Base-by-base conservation (phyloP, 2,113 vertebrate species). In the Oxygymnocypris stewartii region DNA sequence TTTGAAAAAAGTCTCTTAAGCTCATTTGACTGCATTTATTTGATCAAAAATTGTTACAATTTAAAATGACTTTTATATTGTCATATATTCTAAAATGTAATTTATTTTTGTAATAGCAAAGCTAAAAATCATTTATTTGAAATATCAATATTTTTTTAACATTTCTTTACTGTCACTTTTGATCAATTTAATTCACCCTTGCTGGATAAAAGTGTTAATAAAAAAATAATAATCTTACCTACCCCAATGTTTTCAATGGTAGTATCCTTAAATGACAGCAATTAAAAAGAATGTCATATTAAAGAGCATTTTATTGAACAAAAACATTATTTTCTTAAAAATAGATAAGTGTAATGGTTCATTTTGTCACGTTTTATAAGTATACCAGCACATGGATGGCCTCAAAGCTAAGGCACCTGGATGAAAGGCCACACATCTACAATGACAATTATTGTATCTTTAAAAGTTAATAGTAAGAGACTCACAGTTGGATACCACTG, bases 401-500 rank as follows among this genome's bases (percentile, higher is more conserved):
- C 6, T 59, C 57, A 61, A 61, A 61, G 57, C 54, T 59, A 20
- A 57, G 1, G 23, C 2, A 23, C 7, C 18, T 59, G 2, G 23
- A 59, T 1, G 6, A 59, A 59, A 40, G 16, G 65, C 31, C 31
- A 37, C 31, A 37, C 14, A 54, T 54, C 14, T 54, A 54, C 51
- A 37, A 69, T 16, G 18, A 37, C 6, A 71, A 10, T 20, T 2
- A 20, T 4, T 69, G 37, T 31, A 9, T 37, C 11, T 76, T 25
- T 25, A 20, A 44, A n/a, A 76, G 31, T 37, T 16, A 4, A 42
- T 12, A n/a, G 18, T 57, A 40, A 67, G 9, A 74, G 37, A 97
- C 97, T 97, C 91, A 99, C 97, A 99, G 93, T 82, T 99, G 97
- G 89, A 99, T 98, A 88, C 97, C 97, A 49, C 97, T 98, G 95